A percentile compares a stretch with the other conserved stretches of the same genome.
Evolutionary conservation across 2,888 invertebrate species (phyloP).

Genomic region (Globia sparganii): DNA sequence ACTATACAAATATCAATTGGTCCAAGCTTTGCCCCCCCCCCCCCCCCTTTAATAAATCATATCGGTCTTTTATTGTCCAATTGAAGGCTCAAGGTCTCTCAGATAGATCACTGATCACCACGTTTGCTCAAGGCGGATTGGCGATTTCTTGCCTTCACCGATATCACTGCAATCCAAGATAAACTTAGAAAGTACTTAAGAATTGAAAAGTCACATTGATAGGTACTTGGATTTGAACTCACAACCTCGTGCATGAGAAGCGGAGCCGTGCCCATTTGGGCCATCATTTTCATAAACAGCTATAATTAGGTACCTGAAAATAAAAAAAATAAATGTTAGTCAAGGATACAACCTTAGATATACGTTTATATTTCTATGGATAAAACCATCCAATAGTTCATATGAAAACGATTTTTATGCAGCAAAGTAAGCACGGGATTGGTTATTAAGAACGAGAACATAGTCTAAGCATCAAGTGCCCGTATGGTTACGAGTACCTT

Average conservation of each 20-base stretch:
- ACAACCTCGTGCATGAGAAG: not conserved
- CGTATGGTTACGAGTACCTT: not conserved
- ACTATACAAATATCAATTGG: no score
- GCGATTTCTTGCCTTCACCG: not conserved
- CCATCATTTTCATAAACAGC: not conserved
- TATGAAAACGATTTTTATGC: no score
- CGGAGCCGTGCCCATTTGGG: not conserved
- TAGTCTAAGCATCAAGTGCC: not conserved
- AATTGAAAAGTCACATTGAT: not conserved
- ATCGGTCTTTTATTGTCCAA: no score
- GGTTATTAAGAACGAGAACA: not conserved
- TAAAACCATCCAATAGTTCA: not conserved
- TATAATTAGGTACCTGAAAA: not conserved
- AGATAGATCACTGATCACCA: no score
- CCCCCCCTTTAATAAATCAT: no score
- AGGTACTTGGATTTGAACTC: not conserved
- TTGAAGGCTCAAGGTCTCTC: no score
- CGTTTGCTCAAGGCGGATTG: not conserved
- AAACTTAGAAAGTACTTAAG: not conserved
- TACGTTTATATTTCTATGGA: no score
- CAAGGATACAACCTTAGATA: not conserved
- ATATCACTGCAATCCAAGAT: not conserved
- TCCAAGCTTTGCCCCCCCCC: no score
- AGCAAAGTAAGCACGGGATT: not conserved
- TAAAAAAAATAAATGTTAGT: not conserved